Conservation (phyloP, 2,888 invertebrate genomes). For the Schrankia costaestrigalis region DNA sequence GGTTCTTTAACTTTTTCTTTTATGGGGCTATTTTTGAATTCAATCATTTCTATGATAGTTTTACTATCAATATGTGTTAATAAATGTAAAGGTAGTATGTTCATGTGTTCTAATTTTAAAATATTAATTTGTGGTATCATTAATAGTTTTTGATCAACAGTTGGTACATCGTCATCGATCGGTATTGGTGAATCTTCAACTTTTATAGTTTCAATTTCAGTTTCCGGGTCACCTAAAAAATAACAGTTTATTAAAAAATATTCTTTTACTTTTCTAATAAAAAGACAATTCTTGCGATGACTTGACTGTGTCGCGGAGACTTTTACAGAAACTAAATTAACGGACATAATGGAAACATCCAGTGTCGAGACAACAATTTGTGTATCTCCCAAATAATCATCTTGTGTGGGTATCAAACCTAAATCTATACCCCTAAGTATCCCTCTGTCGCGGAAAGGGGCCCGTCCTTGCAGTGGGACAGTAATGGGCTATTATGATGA, state of each 20-base stretch:
- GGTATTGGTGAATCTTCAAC: not conserved
- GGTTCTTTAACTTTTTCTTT: conserved; percentile 12
- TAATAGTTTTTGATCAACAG: conserved; percentile 62
- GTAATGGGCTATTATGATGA: too few species aligned
- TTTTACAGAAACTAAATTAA: too few species aligned
- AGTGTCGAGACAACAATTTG: not conserved
- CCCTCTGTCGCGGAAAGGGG: too few species aligned
- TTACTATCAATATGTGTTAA: conserved; percentile 36
- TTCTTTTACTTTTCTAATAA: not conserved
- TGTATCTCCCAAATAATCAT: not conserved
- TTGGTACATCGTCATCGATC: conserved; percentile 19
- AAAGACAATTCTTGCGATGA: too few species aligned
- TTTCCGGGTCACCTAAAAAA: conserved; percentile 3
- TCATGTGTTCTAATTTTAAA: conserved; percentile 59
- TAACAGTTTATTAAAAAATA: not conserved
- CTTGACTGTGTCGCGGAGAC: too few species aligned
- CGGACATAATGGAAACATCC: too few species aligned
- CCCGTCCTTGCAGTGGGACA: too few species aligned
- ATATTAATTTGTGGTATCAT: conserved; percentile 59
- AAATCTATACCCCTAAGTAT: not conserved
- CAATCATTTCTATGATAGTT: conserved; percentile 42
- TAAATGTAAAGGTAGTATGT: conserved; percentile 35
- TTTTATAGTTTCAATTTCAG: not conserved
- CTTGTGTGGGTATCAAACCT: not conserved
- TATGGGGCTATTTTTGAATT: conserved; percentile 53